Conservation (phyloP, 1,140 invertebrate species). For the Hycleus phaleratus region DNA sequence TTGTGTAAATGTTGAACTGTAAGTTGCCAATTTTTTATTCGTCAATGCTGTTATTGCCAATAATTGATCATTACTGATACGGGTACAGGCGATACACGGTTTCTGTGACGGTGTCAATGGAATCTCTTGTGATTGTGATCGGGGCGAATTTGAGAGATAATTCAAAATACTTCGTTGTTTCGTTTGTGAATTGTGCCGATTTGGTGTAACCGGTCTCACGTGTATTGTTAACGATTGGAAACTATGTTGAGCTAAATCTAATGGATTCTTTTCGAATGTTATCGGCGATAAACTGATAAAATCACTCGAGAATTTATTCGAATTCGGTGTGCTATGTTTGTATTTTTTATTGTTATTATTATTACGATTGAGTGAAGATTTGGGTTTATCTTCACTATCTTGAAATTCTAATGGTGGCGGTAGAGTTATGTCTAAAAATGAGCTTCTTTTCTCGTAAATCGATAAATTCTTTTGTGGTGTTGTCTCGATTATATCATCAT, state of each 20-base stretch:
- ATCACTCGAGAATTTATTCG: background rate
- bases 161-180: constrained; percentile 34
- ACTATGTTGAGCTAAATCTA: no score
- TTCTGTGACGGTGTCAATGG: constrained; percentile 3
- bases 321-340: constrained; percentile 5
- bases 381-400: constrained; percentile 1
- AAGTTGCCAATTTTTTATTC: constrained; percentile 29
- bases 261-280: background rate
- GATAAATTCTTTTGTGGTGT: constrained; percentile 27
- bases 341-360: background rate
- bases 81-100: constrained; percentile 30
- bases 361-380: no score
- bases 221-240: no score
- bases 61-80: constrained; percentile 27
- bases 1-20: constrained; percentile 22
- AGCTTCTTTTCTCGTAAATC: background rate
- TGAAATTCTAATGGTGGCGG: constrained; percentile 19
- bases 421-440: constrained; percentile 10
- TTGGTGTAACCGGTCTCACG: background rate
- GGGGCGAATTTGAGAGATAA: constrained; percentile 11
- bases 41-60: constrained; percentile 29
- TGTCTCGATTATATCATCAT: constrained; percentile 29
- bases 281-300: constrained; percentile 1
- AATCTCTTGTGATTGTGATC: background rate
- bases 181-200: background rate